These are phyloP conservation scores for Micromys minutus DNA, from an alignment of 2,113 vertebrate species.

Conservation along the genomic window DNA sequence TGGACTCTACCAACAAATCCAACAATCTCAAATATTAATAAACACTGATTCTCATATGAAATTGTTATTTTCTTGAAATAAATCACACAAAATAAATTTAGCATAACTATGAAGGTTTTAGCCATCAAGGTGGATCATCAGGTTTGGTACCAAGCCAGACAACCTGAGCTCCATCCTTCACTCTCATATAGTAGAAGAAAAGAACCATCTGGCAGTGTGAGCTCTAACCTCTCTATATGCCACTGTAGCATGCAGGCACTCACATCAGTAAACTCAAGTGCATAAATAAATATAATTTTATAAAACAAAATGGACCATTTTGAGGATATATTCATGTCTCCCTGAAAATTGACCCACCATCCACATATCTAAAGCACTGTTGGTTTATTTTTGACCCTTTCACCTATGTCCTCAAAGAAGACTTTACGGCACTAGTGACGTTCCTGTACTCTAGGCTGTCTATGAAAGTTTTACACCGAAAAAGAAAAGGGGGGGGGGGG, in stretches of 20 bases:
- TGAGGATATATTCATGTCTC: not conserved
- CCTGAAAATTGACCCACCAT: not conserved
- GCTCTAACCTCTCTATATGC: too few relatives aligned
- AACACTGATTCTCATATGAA: not conserved
- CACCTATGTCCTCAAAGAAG: not conserved
- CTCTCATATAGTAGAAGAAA: not conserved
- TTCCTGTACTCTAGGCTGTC: not conserved
- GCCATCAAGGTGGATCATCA: not conserved
- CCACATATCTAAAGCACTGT: not conserved
- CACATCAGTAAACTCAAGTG: too few relatives aligned
- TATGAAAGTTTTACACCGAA: not conserved
- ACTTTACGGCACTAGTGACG: not conserved
- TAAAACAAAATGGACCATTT: not conserved
- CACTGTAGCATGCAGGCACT: not conserved
- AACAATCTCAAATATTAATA: not conserved
- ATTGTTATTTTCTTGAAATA: not conserved
- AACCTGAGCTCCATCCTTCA: not conserved
- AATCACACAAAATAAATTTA: not conserved
- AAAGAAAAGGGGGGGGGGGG: not conserved
- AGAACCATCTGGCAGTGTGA: not conserved
- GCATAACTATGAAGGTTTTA: too few relatives aligned
- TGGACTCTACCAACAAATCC: not conserved
- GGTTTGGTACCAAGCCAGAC: not conserved
- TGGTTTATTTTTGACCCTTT: not conserved
- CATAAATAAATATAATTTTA: too few relatives aligned